These are phyloP conservation scores for Chlamydotis undulata DNA, from an alignment of 2,113 vertebrate species.

Conservation along the genomic window DNA sequence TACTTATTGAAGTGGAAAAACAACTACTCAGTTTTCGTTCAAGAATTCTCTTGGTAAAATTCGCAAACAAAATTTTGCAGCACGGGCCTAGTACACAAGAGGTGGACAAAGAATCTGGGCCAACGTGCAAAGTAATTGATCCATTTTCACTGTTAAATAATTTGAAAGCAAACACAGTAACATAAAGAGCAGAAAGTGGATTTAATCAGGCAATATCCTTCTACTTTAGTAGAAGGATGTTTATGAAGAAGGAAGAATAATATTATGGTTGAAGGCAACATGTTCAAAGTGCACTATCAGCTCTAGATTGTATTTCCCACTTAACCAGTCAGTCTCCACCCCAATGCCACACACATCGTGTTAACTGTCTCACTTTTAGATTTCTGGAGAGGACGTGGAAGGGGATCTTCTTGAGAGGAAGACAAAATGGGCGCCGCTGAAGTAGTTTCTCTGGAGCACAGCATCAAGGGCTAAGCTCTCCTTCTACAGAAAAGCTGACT, in stretches of 20 bases:
- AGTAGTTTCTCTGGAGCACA: not conserved
- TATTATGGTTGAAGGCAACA: not conserved
- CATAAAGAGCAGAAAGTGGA: not conserved
- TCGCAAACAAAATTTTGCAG: not conserved
- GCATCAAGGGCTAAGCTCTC: not conserved
- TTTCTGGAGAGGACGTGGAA: not conserved
- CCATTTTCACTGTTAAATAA: not conserved
- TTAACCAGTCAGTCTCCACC: not conserved
- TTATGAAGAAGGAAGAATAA: not conserved
- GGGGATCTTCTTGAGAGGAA: not conserved
- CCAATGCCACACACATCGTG: rapidly evolving
- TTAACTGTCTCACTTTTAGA: not conserved
- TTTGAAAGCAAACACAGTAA: not conserved
- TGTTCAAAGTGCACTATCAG: not conserved
- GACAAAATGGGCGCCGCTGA: rapidly evolving
- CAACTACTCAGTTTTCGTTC: not conserved
- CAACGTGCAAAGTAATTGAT: not conserved
- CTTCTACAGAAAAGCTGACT: not conserved
- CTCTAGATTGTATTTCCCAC: not conserved
- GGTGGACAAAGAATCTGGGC: not conserved
- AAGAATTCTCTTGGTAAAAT: not conserved
- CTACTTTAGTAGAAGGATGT: not conserved
- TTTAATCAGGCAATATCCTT: not conserved
- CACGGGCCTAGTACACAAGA: not conserved
- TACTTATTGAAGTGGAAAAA: not conserved